Evolutionary conservation across 1,140 invertebrate genomes (phyloP).

Genomic region (Diorhabda elongata): DNA sequence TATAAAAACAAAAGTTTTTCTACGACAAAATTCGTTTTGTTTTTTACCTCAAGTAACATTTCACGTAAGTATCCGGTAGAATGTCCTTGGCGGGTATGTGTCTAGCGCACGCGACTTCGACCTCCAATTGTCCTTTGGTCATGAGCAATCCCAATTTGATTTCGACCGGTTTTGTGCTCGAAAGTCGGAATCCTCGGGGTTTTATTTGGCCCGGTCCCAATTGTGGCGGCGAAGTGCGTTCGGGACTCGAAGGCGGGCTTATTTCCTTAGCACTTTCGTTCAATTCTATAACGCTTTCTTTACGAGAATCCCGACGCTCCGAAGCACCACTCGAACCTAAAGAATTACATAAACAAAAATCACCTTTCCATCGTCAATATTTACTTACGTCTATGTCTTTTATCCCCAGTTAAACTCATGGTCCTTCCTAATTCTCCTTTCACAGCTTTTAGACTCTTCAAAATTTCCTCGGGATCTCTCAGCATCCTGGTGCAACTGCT

Average conservation of each 20-base stretch:
- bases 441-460: slow-evolving; percentile 71
- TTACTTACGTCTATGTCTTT: slow-evolving; percentile 62
- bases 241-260: slow-evolving; percentile 50
- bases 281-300: slow-evolving; percentile 43
- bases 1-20: neutral
- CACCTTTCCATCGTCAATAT: neutral
- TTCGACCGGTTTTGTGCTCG: slow-evolving; percentile 68
- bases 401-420: slow-evolving; percentile 66
- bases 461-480: slow-evolving; percentile 76
- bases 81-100: slow-evolving; percentile 52
- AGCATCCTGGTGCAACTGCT: slow-evolving; percentile 68
- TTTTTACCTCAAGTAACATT: slow-evolving; percentile 71
- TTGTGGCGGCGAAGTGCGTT: slow-evolving; percentile 44
- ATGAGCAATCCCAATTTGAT: slow-evolving; percentile 83
- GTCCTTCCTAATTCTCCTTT: slow-evolving; percentile 75
- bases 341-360: neutral
- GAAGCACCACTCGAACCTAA: slow-evolving; percentile 32
- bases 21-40: too few species aligned
- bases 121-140: slow-evolving; percentile 86
- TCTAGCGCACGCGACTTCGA: slow-evolving; percentile 66
- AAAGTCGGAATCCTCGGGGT: slow-evolving; percentile 65
- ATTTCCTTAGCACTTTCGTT: slow-evolving; percentile 43
- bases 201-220: slow-evolving; percentile 75
- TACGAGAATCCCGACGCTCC: slow-evolving; percentile 33
- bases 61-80: slow-evolving; percentile 83